A percentile compares a stretch with the other conserved stretches of the same genome.
phyloP scores from a whole-genome alignment of 2,113 vertebrate genomes.

The Probosciger aterrimus region DNA sequence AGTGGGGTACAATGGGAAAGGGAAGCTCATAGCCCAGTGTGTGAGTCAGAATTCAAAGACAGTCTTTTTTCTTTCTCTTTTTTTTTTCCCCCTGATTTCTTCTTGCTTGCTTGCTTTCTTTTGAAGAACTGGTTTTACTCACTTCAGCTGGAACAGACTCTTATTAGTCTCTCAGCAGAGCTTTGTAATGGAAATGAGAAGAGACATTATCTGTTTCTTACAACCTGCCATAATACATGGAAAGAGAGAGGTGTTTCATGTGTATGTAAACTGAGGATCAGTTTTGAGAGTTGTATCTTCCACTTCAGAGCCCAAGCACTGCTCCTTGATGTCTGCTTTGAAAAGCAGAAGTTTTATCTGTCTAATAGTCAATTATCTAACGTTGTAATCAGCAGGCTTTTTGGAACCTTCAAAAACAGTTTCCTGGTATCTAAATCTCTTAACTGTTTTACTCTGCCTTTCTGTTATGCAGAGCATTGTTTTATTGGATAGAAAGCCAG shows the following conservation, averaged over 20 bases:
- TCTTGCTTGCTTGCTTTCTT: neutral
- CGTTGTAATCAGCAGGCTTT: constrained; percentile 19
- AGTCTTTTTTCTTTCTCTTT: neutral
- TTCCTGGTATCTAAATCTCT: neutral
- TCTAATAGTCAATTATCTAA: constrained; percentile 24
- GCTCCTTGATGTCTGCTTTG: constrained; percentile 40
- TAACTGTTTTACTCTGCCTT: neutral
- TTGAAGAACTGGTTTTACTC: constrained; percentile 49
- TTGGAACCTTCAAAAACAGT: constrained; percentile 1
- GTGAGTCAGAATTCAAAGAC: neutral
- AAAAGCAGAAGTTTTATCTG: neutral
- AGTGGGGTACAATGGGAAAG: neutral
- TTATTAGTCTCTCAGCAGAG: neutral
- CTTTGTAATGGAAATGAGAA: constrained; percentile 63
- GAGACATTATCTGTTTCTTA: constrained; percentile 28
- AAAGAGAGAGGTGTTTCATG: neutral
- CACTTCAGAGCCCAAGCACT: neutral
- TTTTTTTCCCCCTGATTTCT: neutral
- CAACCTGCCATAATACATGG: neutral
- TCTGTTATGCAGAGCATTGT: neutral
- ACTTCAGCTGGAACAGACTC: constrained; percentile 3
- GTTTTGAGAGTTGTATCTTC: constrained; percentile 2
- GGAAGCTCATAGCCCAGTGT: neutral
- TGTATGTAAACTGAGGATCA: constrained; percentile 19
- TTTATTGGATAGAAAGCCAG: neutral